Percentiles rank a stretch among this genome's conserved stretches.
Conservation (phyloP, 1,140 invertebrate species). For the Scaptomyza montana region DNA sequence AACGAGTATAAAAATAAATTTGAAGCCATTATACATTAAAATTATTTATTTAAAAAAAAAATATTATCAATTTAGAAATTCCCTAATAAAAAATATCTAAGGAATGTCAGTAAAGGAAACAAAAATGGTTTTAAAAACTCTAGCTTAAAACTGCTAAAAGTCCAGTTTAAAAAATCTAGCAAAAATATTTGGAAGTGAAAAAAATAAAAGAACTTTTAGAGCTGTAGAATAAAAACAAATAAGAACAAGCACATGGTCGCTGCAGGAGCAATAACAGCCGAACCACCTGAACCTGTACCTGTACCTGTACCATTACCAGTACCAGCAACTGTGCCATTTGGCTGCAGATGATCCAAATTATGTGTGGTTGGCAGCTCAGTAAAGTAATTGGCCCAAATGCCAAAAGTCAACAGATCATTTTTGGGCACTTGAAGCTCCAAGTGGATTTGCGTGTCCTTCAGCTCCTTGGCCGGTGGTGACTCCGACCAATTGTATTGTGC, state of each 20-base stretch:
- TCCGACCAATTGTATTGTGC: constrained; percentile 55
- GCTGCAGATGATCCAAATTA: constrained; percentile 65
- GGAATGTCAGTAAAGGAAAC: too few species aligned
- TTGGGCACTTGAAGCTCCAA: constrained; percentile 40
- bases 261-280: not conserved
- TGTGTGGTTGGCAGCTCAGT: constrained; percentile 47
- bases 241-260: not conserved
- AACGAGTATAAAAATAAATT: too few species aligned
- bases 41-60: too few species aligned
- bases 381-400: constrained; percentile 77
- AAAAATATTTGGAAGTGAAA: not conserved
- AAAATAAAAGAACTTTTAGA: not conserved
- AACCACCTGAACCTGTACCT: not conserved
- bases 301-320: not conserved
- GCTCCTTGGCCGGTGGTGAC: not conserved
- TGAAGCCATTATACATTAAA: too few species aligned
- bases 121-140: too few species aligned
- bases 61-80: too few species aligned
- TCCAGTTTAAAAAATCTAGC: not conserved
- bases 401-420: constrained; percentile 72
- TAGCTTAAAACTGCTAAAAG: too few species aligned
- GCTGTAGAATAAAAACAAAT: not conserved
- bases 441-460: constrained; percentile 8
- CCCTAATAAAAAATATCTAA: too few species aligned
- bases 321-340: not conserved